phyloP scores from a whole-genome alignment of 1,140 invertebrate genomes.

The Mizuhopecten yessoensis region DNA sequence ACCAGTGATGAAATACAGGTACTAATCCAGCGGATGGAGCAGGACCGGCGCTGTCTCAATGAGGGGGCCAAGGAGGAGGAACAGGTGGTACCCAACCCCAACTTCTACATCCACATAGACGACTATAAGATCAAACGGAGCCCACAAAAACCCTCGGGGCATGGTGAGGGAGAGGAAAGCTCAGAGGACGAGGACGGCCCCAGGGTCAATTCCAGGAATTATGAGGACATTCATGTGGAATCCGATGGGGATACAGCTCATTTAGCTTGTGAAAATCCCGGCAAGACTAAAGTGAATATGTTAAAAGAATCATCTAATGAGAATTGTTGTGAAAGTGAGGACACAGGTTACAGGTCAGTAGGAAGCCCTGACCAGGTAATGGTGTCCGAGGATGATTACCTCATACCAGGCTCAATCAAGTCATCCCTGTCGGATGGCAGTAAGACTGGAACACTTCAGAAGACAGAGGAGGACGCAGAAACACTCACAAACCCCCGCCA shows the following conservation, averaged over 20 bases:
- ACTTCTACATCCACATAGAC: slow-evolving; percentile 61
- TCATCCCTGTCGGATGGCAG: slow-evolving; percentile 43
- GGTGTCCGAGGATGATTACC: slow-evolving; percentile 62
- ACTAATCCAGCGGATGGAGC: slow-evolving; percentile 62
- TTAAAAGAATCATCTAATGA: slow-evolving; percentile 51
- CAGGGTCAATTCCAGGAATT: slow-evolving; percentile 24
- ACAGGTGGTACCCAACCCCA: not conserved
- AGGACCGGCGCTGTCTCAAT: slow-evolving; percentile 49
- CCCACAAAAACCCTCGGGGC: not conserved
- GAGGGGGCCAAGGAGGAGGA: slow-evolving; percentile 44
- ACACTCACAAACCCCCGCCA: not conserved
- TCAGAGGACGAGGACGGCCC: slow-evolving; percentile 41
- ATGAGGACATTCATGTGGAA: slow-evolving; percentile 41
- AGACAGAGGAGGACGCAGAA: slow-evolving; percentile 1
- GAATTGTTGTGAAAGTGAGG: slow-evolving; percentile 60
- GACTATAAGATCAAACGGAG: slow-evolving; percentile 55
- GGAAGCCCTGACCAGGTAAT: slow-evolving; percentile 62
- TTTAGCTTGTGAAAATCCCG: slow-evolving; percentile 40
- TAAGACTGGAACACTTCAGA: not conserved
- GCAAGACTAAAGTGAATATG: not conserved
- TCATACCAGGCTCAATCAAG: slow-evolving; percentile 60
- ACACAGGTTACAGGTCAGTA: slow-evolving; percentile 63
- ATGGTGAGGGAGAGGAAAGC: slow-evolving; percentile 40
- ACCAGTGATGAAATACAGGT: slow-evolving; percentile 65
- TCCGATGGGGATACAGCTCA: slow-evolving; percentile 27